A percentile compares a stretch with the other conserved stretches of the same genome.
Conservation (phyloP, 1,140 invertebrate genomes). For the Octopus sinensis region DNA sequence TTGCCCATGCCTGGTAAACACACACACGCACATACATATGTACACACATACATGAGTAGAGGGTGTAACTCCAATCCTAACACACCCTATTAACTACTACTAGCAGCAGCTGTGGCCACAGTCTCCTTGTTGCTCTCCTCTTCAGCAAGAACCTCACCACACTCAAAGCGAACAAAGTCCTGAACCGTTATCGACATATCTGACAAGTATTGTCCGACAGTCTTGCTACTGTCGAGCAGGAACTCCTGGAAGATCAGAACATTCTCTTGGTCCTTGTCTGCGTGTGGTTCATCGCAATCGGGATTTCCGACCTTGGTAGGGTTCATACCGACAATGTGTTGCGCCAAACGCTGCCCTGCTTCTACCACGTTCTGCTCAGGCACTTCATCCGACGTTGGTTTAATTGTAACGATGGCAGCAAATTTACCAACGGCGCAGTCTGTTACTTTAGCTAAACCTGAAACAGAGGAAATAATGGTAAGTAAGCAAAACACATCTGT, state of each 20-base stretch:
- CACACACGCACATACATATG: too few species aligned
- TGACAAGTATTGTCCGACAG: conserved; percentile 71
- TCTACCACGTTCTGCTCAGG: conserved; percentile 26
- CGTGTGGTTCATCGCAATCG: conserved; percentile 58
- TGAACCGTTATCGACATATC: conserved; percentile 69
- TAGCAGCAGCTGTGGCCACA: not conserved
- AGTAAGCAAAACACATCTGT: not conserved
- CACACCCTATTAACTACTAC: not conserved
- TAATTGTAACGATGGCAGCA: conserved; percentile 71
- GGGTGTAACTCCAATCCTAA: too few species aligned
- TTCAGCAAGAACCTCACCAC: conserved; percentile 62
- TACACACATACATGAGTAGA: too few species aligned
- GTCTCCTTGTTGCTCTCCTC: conserved; percentile 18
- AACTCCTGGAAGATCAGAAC: conserved; percentile 83
- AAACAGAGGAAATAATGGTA: conserved; percentile 16
- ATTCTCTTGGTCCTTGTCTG: conserved; percentile 41
- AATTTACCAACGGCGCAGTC: conserved; percentile 70
- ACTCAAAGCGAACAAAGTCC: conserved; percentile 83
- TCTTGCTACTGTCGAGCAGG: conserved; percentile 72
- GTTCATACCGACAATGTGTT: conserved; percentile 88
- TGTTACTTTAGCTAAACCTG: conserved; percentile 29
- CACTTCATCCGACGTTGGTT: conserved; percentile 9
- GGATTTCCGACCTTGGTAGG: conserved; percentile 73
- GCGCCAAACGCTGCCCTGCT: conserved; percentile 74
- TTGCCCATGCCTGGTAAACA: too few species aligned